Conservation (phyloP, 2,797 vertebrate genomes). For the Hippocampus kuda region DNA sequence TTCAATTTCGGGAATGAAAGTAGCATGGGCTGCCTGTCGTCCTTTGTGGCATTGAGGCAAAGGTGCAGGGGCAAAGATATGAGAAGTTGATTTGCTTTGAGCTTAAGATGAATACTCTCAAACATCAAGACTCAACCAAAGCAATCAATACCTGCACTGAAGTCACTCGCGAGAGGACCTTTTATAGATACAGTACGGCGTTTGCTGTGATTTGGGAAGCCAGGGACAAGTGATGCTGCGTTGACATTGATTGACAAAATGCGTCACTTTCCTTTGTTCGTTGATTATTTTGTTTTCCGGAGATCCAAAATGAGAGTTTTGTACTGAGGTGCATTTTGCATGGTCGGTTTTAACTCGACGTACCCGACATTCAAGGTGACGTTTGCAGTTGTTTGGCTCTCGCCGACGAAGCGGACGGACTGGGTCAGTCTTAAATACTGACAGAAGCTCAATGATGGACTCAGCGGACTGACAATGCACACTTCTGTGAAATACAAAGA, state of each 20-base stretch:
- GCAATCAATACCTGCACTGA: not conserved
- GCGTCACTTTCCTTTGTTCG: not conserved
- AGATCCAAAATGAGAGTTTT: not conserved
- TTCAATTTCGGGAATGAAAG: constrained; percentile 36
- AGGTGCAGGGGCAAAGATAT: constrained; percentile 1
- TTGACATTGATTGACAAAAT: not conserved
- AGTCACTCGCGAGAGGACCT: not conserved
- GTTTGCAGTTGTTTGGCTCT: not conserved
- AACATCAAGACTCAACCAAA: not conserved
- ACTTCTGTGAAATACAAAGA: too few species aligned
- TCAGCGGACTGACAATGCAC: too few species aligned
- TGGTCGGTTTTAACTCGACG: not conserved
- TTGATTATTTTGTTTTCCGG: not conserved
- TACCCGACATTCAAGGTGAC: not conserved
- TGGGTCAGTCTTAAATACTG: too few species aligned
- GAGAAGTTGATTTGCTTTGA: constrained; percentile 5
- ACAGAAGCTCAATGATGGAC: too few species aligned
- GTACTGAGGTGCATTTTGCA: not conserved
- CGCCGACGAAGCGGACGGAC: too few species aligned
- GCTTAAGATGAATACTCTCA: not conserved
- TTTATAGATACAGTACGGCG: not conserved
- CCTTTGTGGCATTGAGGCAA: constrained; percentile 11
- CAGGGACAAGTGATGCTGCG: not conserved
- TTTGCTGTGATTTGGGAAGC: not conserved
- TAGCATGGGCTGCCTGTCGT: constrained; percentile 3